These are phyloP conservation scores for Caenorhabditis zanzibari DNA, from an alignment of 2,888 invertebrate species.

Conservation along the genomic window DNA sequence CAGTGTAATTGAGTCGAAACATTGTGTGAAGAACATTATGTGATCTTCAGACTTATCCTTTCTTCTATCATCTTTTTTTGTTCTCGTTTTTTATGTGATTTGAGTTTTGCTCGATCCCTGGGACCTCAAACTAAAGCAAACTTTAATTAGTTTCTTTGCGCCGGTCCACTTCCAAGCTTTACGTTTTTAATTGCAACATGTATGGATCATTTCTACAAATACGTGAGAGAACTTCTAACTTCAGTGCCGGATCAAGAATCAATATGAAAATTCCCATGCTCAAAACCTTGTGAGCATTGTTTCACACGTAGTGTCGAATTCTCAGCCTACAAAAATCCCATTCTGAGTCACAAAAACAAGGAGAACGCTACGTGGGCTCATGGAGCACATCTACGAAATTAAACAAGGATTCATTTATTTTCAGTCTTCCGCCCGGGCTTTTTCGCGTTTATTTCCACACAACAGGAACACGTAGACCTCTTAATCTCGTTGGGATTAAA, in stretches of 20 bases:
- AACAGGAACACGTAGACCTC: conserved; percentile 23
- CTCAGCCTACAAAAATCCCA: neutral
- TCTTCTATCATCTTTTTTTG: conserved; percentile 38
- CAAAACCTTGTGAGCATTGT: neutral
- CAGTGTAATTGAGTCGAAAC: conserved; percentile 48
- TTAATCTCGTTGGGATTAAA: conserved; percentile 10
- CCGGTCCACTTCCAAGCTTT: conserved; percentile 16
- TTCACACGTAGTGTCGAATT: neutral
- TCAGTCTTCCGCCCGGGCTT: conserved; percentile 8
- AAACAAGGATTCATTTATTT: conserved; percentile 25
- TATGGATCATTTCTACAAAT: conserved; percentile 11
- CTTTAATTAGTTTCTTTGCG: conserved; percentile 49
- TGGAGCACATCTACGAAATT: conserved; percentile 31
- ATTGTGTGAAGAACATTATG: conserved; percentile 16
- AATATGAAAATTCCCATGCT: conserved; percentile 10
- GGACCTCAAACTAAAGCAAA: conserved; percentile 35
- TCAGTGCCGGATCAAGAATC: neutral
- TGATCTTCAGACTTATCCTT: conserved; percentile 35
- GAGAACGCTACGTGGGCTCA: conserved; percentile 26
- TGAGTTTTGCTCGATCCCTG: conserved; percentile 45
- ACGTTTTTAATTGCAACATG: conserved; percentile 54
- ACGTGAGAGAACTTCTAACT: conserved; percentile 31
- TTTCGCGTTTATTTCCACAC: neutral
- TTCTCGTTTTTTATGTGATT: conserved; percentile 25
- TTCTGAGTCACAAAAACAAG: conserved; percentile 2